phyloP scores from a whole-genome alignment of 2,113 vertebrate species.

The Myiagra hebetior region DNA sequence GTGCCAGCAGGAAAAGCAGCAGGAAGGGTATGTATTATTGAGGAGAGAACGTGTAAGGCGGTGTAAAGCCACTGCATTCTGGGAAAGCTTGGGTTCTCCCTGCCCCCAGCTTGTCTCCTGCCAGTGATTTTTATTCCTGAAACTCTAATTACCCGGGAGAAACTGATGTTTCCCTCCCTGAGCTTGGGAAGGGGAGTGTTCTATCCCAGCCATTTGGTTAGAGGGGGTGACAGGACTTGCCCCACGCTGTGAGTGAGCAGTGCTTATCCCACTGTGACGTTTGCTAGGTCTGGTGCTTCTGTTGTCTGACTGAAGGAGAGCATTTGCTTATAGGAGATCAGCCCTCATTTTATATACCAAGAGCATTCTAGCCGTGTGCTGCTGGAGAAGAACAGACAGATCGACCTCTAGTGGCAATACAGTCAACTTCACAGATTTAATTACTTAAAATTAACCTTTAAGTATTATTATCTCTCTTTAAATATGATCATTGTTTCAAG shows the following conservation, averaged over 20 bases:
- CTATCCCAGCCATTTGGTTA: background rate
- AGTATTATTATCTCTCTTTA: background rate
- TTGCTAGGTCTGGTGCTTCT: background rate
- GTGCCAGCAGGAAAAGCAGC: constrained; percentile 73
- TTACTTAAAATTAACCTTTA: background rate
- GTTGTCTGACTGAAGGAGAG: background rate
- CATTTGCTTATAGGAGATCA: background rate
- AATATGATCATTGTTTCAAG: background rate
- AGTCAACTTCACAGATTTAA: background rate
- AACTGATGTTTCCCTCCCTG: background rate
- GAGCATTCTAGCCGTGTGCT: background rate
- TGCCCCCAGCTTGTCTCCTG: background rate
- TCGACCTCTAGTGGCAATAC: constrained; percentile 7
- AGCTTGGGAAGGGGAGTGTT: background rate
- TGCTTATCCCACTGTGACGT: background rate
- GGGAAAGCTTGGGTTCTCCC: background rate
- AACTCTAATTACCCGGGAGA: background rate
- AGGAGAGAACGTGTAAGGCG: background rate
- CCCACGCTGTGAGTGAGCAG: rapidly evolving
- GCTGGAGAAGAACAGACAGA: background rate
- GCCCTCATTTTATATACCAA: background rate
- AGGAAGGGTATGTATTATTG: constrained; percentile 78
- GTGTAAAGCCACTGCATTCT: background rate
- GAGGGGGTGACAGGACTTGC: background rate
- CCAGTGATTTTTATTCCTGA: background rate